A percentile compares a stretch with the other conserved stretches of the same genome.
These are phyloP conservation scores for Ricordea florida DNA, from an alignment of 92 coral and sea anemone genomes.

Conservation along the genomic window DNA sequence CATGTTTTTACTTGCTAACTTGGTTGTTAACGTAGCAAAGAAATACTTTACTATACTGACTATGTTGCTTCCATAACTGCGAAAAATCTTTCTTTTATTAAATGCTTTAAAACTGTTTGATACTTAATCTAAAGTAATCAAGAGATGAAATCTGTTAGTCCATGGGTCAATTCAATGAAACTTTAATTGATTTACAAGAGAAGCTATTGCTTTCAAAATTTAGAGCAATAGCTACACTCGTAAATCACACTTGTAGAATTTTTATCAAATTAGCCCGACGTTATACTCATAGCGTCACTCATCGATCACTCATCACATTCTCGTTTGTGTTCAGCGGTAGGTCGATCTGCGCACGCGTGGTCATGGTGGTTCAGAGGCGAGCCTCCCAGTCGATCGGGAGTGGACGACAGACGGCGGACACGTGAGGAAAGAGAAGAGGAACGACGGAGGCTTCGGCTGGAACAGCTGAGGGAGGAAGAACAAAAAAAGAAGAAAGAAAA, in stretches of 20 bases:
- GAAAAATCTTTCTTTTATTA: no score
- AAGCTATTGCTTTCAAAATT: no score
- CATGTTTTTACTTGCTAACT: no score
- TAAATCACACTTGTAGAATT: background rate
- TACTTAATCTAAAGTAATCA: no score
- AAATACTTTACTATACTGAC: no score
- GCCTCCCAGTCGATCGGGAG: conserved; percentile 65
- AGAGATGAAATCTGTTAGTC: no score
- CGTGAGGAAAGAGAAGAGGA: conserved; percentile 78
- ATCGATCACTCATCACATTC: background rate
- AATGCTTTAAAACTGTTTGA: background rate
- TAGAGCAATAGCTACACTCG: no score
- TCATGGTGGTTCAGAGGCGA: conserved; percentile 68
- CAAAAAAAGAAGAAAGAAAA: conserved; percentile 45
- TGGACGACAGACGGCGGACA: conserved; percentile 75
- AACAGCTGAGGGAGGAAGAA: conserved; percentile 62
- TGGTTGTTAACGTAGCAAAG: no score
- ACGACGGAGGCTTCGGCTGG: conserved; percentile 40
- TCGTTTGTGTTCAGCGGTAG: background rate
- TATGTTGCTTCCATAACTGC: no score
- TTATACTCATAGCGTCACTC: no score
- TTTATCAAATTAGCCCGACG: background rate
- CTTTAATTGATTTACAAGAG: no score
- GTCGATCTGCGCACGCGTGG: conserved; percentile 61
- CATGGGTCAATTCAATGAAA: no score